phyloP scores from a whole-genome alignment of 2,888 invertebrate genomes.

The Meteorus colon region DNA sequence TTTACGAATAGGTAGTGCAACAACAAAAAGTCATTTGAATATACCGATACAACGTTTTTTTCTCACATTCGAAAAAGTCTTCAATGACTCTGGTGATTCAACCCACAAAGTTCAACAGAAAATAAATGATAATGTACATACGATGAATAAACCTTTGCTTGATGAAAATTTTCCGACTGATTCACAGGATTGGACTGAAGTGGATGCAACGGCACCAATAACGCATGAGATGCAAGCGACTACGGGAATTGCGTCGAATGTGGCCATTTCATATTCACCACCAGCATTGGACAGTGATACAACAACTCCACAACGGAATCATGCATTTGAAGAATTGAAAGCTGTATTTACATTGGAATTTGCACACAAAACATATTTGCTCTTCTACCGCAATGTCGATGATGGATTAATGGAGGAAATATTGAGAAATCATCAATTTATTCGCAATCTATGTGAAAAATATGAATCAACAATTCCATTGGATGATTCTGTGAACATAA shows the following conservation, averaged over 20 bases:
- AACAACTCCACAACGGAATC: constrained; percentile 65
- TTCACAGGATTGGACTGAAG: constrained; percentile 45
- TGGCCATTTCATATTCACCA: constrained; percentile 79
- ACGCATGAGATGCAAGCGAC: constrained; percentile 4
- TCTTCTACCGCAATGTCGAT: constrained; percentile 84
- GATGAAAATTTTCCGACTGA: constrained; percentile 36
- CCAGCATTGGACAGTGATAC: constrained; percentile 68
- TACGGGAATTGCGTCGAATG: constrained; percentile 68
- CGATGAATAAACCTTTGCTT: constrained; percentile 41
- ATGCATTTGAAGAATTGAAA: constrained; percentile 85
- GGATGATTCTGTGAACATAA: constrained; percentile 38
- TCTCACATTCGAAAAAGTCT: constrained; percentile 85
- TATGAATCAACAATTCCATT: constrained; percentile 77
- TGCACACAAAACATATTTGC: constrained; percentile 87
- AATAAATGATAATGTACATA: constrained; percentile 46
- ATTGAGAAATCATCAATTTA: constrained; percentile 84
- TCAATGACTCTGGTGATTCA: constrained; percentile 64
- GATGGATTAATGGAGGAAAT: constrained; percentile 82
- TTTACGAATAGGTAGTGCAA: constrained; percentile 83
- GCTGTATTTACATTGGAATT: constrained; percentile 89
- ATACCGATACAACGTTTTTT: constrained; percentile 84
- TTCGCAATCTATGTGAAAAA: constrained; percentile 84
- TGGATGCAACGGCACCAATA: constrained; percentile 36
- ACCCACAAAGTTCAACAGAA: constrained; percentile 32
- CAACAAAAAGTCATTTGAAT: constrained; percentile 84